Evolutionary conservation across 2,888 invertebrate genomes (phyloP), one percentile per base, ranked within the genome.

Genomic region (Flexamia atlantica): DNA sequence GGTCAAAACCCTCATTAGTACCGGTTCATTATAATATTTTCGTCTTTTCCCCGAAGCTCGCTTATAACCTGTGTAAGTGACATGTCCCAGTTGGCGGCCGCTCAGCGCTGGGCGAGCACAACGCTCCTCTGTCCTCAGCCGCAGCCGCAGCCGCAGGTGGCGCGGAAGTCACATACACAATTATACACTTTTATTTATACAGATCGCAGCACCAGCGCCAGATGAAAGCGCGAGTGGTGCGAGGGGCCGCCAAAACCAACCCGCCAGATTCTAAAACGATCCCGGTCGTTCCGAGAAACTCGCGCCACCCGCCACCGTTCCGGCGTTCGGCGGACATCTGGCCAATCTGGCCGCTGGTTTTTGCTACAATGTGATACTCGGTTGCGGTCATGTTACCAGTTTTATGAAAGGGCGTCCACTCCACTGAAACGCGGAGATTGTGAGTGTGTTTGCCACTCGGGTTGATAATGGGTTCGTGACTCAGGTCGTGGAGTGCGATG

Each of bases 251-350:
- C 68, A 68, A 68, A 68, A 68, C 30, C 68, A 68, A 68, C 68
- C 12, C 36, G 70, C 40, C 68, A 28, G 30, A 3, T 14, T 68
- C 70, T 40, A 70, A 70, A 70, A 70, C 17, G 10, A n/a, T 70
- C 40, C 40, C 9, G 28, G 4, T 23, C 30, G 4, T 70, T 70
- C 70, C 30, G 70, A 70, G 70, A 70, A 70, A 1, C 32, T 32
- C 30, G 7, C 68, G 12, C 68, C 17, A 60, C 23, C n/a, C n/a
- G n/a, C n/a, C n/a, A n/a, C n/a, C n/a, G n/a, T n/a, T n/a, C n/a
- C n/a, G n/a, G n/a, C n/a, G n/a, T 60, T 60, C 60, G 60, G 60
- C 28, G 60, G 60, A 60, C 60, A 68, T 68, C 68, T 68, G 68
- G 68, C 25, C 30, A 7, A 2, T 28, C 40, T 40, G 40, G 40